Evolutionary conservation across 2,888 invertebrate genomes (phyloP).

Genomic region (Pteria penguin): DNA sequence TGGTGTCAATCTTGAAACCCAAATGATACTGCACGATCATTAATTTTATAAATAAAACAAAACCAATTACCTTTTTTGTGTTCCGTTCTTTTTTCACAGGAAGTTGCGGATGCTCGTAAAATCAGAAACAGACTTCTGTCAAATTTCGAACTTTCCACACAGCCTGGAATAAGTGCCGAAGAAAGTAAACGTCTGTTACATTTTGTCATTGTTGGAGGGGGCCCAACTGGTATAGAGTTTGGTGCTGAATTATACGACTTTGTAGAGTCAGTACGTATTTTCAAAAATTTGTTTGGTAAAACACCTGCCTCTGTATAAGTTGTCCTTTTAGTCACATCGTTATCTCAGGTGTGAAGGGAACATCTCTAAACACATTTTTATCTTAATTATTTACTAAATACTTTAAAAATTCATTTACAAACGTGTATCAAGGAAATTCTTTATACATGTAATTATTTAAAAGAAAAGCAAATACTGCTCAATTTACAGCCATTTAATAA

Average conservation of each 20-base stretch:
- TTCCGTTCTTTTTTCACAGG: constrained; percentile 66
- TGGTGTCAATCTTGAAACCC: background rate
- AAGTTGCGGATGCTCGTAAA: constrained; percentile 78
- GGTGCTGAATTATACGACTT: constrained; percentile 81
- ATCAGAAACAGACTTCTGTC: constrained; percentile 77
- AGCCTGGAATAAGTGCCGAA: constrained; percentile 70
- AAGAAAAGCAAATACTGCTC: too few relatives aligned
- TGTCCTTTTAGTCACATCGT: too few relatives aligned
- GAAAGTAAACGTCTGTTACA: constrained; percentile 77
- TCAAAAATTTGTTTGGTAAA: too few relatives aligned
- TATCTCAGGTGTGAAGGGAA: too few relatives aligned
- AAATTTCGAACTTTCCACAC: constrained; percentile 79
- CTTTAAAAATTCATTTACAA: too few relatives aligned
- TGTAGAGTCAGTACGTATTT: constrained; percentile 73
- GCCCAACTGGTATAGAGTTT: constrained; percentile 81
- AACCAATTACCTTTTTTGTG: background rate
- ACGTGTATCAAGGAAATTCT: too few relatives aligned
- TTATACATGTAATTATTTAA: too few relatives aligned
- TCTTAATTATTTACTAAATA: too few relatives aligned
- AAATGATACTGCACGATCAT: background rate
- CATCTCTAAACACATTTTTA: too few relatives aligned
- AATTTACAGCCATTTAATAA: too few relatives aligned
- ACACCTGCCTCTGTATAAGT: too few relatives aligned
- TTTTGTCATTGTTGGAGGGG: constrained; percentile 81
- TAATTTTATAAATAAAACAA: too few relatives aligned